A percentile compares a stretch with the other conserved stretches of the same genome.
Evolutionary conservation across 2,113 vertebrate species (phyloP).

Genomic region (Paedocypris sp.): DNA sequence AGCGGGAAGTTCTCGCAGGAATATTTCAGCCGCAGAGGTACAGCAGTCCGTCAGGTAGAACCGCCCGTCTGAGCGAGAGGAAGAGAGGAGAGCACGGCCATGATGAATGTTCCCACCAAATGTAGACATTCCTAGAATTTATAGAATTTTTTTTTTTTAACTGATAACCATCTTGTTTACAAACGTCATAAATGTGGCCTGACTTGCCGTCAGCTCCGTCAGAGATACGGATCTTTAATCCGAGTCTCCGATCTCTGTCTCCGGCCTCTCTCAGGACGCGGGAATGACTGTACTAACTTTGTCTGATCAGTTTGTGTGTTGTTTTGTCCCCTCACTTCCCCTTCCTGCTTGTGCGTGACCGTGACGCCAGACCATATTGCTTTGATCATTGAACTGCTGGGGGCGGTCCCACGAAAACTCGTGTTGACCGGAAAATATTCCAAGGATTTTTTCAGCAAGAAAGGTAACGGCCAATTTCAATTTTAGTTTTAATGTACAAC

Average conservation of each 20-base stretch:
- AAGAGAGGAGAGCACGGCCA: slow-evolving; percentile 8
- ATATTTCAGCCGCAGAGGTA: slow-evolving; percentile 98
- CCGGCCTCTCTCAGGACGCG: slow-evolving; percentile 42
- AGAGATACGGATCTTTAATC: not conserved
- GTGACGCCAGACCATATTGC: slow-evolving; percentile 83
- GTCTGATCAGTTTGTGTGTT: slow-evolving; percentile 53
- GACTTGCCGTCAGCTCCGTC: not conserved
- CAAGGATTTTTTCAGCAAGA: slow-evolving; percentile 99
- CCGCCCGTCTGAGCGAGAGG: slow-evolving; percentile 38
- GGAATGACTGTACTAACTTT: slow-evolving; percentile 38
- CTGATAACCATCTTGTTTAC: too few species aligned
- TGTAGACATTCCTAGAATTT: too few species aligned
- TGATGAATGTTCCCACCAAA: not conserved
- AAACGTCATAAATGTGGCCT: not conserved
- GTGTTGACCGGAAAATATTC: slow-evolving; percentile 90
- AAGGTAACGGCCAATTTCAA: slow-evolving; percentile 66
- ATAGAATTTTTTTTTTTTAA: too few species aligned
- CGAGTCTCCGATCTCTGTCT: not conserved
- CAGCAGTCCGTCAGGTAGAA: slow-evolving; percentile 34
- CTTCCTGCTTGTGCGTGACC: slow-evolving; percentile 16
- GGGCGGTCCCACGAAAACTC: slow-evolving; percentile 89
- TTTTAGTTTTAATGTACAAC: not conserved
- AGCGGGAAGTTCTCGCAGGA: slow-evolving; percentile 97
- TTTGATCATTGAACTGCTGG: slow-evolving; percentile 96
- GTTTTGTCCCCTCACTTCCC: slow-evolving; percentile 29